Base-by-base conservation (phyloP, 2,888 invertebrate species). In the Coenonympha glycerion region DNA sequence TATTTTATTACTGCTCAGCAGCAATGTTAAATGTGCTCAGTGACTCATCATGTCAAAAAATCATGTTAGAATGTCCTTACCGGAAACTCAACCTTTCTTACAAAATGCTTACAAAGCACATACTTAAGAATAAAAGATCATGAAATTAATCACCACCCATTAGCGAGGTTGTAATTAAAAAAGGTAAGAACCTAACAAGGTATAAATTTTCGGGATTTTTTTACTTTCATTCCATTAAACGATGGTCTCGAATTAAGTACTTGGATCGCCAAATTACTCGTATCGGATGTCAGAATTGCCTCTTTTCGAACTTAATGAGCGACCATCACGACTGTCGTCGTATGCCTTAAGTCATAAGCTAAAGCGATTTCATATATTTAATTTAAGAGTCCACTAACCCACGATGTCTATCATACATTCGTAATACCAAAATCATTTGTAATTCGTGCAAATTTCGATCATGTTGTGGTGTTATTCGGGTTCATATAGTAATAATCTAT, bases 271-370 rank as follows among this genome's bases (percentile, higher is more conserved):
- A 57, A 79, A 80, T 77, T 75, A 70, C 69, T 63, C 66, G 65
- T 69, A 64, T 77, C 66, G 69, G 72, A 77, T 76, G 75, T 75
- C 66, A 65, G 68, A 71, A 80, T 77, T 71, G 71, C 66, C 73
- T 69, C 69, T 73, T 74, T 72, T 69, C 66, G 71, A 66, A 68
- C 69, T 68, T 79, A 80, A 83, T 79, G 80, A 79, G 72, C 62
- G 59, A 62, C 62, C 70, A 76, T 75, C 82, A 78, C 71, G 79
- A 65, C 63, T 60, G 65, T 52, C 58, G 60, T 33, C 26, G 26
- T 55, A 30, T 65, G 71, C 64, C 33, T 26, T 45, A 58, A 53
- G 50, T n/a, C 26, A 52, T 30, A 42, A 55, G 54, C 49, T 36
- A 8, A 11, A 47, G 54, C 58, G 55, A 6, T 39, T 52, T 31